These are phyloP conservation scores for Dryoscopus gambensis DNA, from an alignment of 2,113 vertebrate species.

Conservation along the genomic window DNA sequence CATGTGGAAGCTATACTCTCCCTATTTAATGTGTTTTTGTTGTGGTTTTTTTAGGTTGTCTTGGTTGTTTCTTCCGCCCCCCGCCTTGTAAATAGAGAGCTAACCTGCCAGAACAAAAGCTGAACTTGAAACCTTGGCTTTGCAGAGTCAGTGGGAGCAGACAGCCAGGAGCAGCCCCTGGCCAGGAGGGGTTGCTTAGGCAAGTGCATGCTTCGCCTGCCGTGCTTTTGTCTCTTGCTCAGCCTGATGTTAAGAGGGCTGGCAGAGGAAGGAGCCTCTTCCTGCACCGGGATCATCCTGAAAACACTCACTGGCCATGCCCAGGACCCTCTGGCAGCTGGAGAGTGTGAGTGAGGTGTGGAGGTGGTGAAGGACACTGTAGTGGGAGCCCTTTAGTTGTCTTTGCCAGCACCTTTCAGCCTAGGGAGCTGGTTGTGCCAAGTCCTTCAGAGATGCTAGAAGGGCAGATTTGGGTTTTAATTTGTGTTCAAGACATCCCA, in stretches of 20 bases:
- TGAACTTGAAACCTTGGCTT: slow-evolving; percentile 4
- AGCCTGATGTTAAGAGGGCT: neutral
- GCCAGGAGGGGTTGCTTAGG: neutral
- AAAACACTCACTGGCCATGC: neutral
- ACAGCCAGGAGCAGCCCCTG: neutral
- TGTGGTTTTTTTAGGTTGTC: slow-evolving; percentile 11
- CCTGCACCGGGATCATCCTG: rapidly evolving
- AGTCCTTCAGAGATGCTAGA: neutral
- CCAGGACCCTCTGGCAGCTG: neutral
- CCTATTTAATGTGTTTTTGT: slow-evolving; percentile 44
- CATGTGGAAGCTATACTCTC: slow-evolving; percentile 20
- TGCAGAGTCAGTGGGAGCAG: neutral
- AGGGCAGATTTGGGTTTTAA: neutral
- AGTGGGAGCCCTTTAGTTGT: neutral
- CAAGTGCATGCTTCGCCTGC: neutral
- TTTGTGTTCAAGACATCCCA: neutral
- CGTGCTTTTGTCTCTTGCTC: neutral
- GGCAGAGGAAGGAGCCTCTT: neutral
- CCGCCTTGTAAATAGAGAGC: slow-evolving; percentile 48
- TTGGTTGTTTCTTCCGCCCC: neutral
- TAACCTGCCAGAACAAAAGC: slow-evolving; percentile 42
- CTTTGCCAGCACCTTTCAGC: neutral
- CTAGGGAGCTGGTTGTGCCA: neutral
- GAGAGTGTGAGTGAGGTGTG: neutral
- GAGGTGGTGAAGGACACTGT: neutral